Base-by-base conservation (phyloP, 2,797 vertebrate genomes). In the Artibeus lituratus region DNA sequence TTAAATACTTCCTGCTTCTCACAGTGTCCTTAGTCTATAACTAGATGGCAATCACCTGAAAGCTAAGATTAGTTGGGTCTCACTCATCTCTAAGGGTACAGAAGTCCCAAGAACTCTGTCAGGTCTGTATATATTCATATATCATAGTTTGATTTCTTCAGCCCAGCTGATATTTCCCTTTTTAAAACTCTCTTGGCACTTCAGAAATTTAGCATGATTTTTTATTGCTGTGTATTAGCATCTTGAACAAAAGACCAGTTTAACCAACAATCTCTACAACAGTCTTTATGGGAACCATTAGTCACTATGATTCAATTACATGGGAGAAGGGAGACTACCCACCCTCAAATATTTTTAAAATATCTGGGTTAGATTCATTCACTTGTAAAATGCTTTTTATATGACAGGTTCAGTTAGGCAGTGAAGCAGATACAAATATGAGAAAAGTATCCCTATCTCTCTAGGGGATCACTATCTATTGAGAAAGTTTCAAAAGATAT, bases 191-290 rank as follows among this genome's bases (percentile, higher is more conserved):
- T 12, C 3, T 70, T 69, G 15, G 55, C 8, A 92, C 15, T 87
- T 86, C 26, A 11, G 55, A n/a, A 93, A 39, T 76, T 76, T 87
- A 90, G 37, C 14, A 73, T 91, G 39, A 84, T 57, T 19, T 73
- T 85, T 80, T 80, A 89, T 49, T 94, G 29, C 5, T 89, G 76
- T 96, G 67, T 57, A 94, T 24, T 77, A 90, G 11, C 57, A 32
- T 72, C 24, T 90, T 93, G 29, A 94, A 87, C n/a, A 94, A 92
- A 89, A 86, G 26, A 70, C 16, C 69, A 81, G 90, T 90, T 85
- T 84, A 94, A 86, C 21, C 35, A 81, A 62, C 10, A 39, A 80
- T 62, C 29, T 96, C 24, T 37, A 74, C 12, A 85, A 87, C 22
- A 76, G 32, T 74, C 24, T 39, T 91, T 81, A 42, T 90, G 19